Evolutionary conservation across 2,888 invertebrate genomes (phyloP).

Genomic region (Parnassius mnemosyne): DNA sequence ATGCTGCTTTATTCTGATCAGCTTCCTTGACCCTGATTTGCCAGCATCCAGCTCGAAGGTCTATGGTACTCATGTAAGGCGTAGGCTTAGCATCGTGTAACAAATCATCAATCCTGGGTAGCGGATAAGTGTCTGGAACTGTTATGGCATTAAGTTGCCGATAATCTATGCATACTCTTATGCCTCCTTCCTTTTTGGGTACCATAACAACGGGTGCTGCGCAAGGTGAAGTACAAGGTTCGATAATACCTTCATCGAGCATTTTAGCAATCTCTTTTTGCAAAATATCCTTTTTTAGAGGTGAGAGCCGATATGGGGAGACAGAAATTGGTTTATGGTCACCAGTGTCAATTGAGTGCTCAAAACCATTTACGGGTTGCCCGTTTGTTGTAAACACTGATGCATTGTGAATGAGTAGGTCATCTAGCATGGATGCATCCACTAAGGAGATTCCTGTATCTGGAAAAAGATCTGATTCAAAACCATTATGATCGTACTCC

Average conservation of each 20-base stretch:
- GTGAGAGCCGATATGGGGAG: no score
- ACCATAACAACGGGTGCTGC: constrained; percentile 48
- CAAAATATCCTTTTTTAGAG: no score
- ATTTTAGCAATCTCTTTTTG: neutral
- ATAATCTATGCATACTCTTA: constrained; percentile 48
- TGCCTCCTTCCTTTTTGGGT: constrained; percentile 41
- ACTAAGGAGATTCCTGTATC: no score
- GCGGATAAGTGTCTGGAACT: neutral
- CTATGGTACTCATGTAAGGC: neutral
- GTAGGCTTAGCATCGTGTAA: constrained; percentile 16
- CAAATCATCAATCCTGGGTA: neutral
- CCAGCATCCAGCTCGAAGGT: neutral
- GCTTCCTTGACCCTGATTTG: neutral
- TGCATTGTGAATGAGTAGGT: no score
- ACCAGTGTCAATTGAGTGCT: no score
- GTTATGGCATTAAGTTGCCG: constrained; percentile 21
- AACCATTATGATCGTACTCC: no score
- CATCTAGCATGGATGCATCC: no score
- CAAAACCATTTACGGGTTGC: no score
- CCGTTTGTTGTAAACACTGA: no score
- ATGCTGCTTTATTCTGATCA: neutral
- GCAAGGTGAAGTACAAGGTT: constrained; percentile 45
- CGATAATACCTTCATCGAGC: neutral
- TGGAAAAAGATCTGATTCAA: no score
- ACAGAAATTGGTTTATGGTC: no score